A percentile compares a stretch with the other conserved stretches of the same genome.
These are phyloP conservation scores for Enteromius viviparus DNA, from an alignment of 2,797 vertebrate species.

Conservation along the genomic window DNA sequence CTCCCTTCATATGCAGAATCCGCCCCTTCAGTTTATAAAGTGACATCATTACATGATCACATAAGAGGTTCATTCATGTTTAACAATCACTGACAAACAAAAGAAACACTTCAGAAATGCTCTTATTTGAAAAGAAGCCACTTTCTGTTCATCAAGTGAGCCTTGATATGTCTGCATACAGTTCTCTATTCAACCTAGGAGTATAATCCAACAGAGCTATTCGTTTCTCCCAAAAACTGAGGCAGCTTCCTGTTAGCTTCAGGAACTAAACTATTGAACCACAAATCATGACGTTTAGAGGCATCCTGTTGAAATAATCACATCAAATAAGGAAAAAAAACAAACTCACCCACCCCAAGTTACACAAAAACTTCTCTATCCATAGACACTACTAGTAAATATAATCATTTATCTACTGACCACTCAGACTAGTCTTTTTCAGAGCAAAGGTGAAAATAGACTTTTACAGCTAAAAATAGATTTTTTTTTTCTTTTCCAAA, in stretches of 20 bases:
- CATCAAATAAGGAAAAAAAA: not conserved
- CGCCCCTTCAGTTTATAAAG: conserved; percentile 14
- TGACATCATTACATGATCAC: conserved; percentile 30
- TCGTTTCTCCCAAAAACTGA: not conserved
- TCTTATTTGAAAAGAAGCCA: not conserved
- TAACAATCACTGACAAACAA: not conserved
- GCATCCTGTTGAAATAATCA: conserved; percentile 7
- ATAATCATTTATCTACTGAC: conserved; percentile 66
- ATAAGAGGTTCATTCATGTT: conserved; percentile 8
- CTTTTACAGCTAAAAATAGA: conserved; percentile 97
- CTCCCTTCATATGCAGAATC: conserved; percentile 20
- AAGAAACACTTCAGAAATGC: not conserved
- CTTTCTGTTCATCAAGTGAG: conserved; percentile 7
- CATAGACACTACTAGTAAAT: conserved; percentile 62
- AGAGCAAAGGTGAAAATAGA: conserved; percentile 80
- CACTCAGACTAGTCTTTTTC: conserved; percentile 60
- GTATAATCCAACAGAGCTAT: not conserved
- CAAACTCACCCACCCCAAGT: not conserved
- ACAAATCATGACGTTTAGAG: not conserved
- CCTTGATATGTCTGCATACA: conserved; percentile 20
- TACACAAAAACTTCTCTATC: not conserved
- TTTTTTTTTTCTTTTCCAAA: conserved; percentile 68
- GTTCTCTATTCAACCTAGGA: not conserved
- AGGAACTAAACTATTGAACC: conserved; percentile 5
- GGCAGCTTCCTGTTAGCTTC: not conserved